Evolutionary conservation across 2,797 vertebrate species (phyloP).

Genomic region (Trachurus trachurus): DNA sequence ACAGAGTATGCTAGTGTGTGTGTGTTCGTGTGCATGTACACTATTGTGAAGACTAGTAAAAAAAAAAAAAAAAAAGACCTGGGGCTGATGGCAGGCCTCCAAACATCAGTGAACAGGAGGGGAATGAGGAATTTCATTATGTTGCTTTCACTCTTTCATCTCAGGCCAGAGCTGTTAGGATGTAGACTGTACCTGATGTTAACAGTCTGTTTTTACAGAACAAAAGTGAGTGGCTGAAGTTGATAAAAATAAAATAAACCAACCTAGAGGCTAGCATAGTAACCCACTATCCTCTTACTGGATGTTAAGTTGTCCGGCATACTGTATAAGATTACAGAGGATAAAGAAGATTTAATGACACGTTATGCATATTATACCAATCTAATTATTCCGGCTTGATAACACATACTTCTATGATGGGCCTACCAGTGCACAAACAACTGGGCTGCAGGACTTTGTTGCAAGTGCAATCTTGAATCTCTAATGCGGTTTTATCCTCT

Average conservation of each 20-base stretch:
- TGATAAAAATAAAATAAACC: slow-evolving; percentile 5
- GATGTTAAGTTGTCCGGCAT: background rate
- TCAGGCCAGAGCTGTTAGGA: background rate
- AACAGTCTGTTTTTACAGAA: background rate
- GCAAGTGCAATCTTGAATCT: slow-evolving; percentile 5
- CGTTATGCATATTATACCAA: background rate
- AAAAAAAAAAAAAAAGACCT: slow-evolving; percentile 4
- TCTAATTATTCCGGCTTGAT: background rate
- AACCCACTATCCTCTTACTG: background rate
- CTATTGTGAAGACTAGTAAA: background rate
- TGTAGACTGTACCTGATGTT: background rate
- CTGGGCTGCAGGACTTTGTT: background rate
- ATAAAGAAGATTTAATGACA: background rate
- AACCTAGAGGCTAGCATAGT: slow-evolving; percentile 3
- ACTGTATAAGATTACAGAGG: too few species aligned
- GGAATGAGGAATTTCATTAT: slow-evolving; percentile 20
- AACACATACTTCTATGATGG: slow-evolving; percentile 1
- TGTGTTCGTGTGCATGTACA: slow-evolving; percentile 1
- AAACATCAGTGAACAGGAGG: slow-evolving; percentile 12
- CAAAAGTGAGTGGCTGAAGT: background rate
- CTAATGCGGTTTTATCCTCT: slow-evolving; percentile 43
- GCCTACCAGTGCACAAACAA: background rate
- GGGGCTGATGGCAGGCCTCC: slow-evolving; percentile 35
- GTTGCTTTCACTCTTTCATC: slow-evolving; percentile 17
- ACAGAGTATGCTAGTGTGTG: slow-evolving; percentile 1